phyloP scores from a whole-genome alignment of 35 echinoderm and acorn worm genomes.

The Hemicentrotus pulcherrimus region DNA sequence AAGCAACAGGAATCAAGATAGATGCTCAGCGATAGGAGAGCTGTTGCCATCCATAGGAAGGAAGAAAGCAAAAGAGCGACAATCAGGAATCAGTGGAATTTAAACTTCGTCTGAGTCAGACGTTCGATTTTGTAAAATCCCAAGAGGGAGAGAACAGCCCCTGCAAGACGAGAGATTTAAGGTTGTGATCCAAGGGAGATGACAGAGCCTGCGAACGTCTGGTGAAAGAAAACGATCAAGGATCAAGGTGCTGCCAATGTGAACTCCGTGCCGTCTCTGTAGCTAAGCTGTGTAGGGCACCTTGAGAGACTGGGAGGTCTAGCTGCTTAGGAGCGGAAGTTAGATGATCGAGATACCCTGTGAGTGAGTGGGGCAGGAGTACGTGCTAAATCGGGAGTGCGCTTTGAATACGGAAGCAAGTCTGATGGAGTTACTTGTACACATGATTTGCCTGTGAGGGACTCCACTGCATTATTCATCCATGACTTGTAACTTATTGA shows the following conservation, averaged over 20 bases:
- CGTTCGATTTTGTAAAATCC: neutral
- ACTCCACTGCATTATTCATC: conserved; percentile 1
- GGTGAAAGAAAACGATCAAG: neutral
- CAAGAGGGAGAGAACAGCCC: neutral
- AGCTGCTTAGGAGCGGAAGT: neutral
- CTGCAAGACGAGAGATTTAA: neutral
- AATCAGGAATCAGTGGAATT: neutral
- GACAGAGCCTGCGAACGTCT: neutral
- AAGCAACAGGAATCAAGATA: neutral
- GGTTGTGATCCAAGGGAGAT: neutral
- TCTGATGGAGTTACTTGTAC: neutral
- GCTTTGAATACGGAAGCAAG: neutral
- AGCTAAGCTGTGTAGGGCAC: neutral
- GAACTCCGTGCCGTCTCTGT: neutral
- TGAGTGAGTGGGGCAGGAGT: neutral
- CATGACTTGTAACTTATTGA: neutral
- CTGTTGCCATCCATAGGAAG: neutral
- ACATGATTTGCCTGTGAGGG: neutral
- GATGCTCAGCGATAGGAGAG: neutral
- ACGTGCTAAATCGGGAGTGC: neutral
- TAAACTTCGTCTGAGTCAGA: neutral
- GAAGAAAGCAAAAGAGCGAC: neutral
- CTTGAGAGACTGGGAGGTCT: neutral
- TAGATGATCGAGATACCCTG: neutral
- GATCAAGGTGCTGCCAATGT: neutral